Evolutionary conservation across 1,140 invertebrate species (phyloP).

Genomic region (Microvelia longipes): DNA sequence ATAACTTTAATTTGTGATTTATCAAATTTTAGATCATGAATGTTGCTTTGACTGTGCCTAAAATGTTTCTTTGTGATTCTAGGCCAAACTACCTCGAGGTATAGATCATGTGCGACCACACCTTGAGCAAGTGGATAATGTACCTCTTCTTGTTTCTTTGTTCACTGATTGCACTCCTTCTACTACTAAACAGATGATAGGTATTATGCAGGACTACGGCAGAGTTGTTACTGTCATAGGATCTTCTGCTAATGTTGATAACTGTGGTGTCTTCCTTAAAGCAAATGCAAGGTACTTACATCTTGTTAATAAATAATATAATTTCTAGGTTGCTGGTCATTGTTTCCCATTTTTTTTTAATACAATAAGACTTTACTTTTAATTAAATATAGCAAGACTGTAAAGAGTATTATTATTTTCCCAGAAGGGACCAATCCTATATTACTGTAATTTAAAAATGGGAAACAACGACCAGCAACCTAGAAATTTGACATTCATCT

Average conservation of each 20-base stretch:
- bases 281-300: slow-evolving; percentile 68
- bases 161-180: slow-evolving; percentile 90
- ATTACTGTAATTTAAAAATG: too few species aligned
- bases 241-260: slow-evolving; percentile 71
- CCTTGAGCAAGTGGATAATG: slow-evolving; percentile 88
- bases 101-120: slow-evolving; percentile 95
- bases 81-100: slow-evolving; percentile 85
- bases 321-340: too few species aligned
- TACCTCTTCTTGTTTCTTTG: slow-evolving; percentile 84
- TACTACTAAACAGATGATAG: slow-evolving; percentile 76
- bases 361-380: too few species aligned
- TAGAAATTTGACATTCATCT: too few species aligned
- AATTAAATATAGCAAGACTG: too few species aligned
- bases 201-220: slow-evolving; percentile 91
- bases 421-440: too few species aligned
- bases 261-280: slow-evolving; percentile 82
- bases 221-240: slow-evolving; percentile 84
- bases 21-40: neutral
- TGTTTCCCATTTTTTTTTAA: too few species aligned
- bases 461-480: too few species aligned
- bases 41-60: neutral
- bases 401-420: too few species aligned
- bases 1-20: too few species aligned
- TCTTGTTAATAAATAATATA: neutral
- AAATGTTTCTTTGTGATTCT: slow-evolving; percentile 2